Percentiles rank a stretch among this genome's conserved stretches.
Conservation (phyloP, 2,113 vertebrate species). For the Ophiodon elongatus region DNA sequence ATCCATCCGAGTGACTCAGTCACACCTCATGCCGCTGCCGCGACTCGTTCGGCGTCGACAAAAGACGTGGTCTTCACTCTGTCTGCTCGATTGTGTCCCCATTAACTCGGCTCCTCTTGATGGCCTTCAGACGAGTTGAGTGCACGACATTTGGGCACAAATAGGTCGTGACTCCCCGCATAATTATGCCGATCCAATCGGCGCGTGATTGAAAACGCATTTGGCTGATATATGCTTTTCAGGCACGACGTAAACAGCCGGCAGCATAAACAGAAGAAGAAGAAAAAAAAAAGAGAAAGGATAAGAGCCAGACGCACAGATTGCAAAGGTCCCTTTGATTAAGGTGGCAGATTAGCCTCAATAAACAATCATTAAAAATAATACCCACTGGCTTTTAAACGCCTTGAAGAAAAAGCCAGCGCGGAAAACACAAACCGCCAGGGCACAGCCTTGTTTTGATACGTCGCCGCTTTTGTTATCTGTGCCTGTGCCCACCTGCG, state of each 20-base stretch:
- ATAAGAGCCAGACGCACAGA: slow-evolving; percentile 63
- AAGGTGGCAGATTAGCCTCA: slow-evolving; percentile 73
- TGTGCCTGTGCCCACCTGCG: slow-evolving; percentile 42
- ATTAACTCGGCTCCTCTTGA: slow-evolving; percentile 14
- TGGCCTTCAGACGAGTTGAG: slow-evolving; percentile 57
- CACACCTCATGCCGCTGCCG: slow-evolving; percentile 1
- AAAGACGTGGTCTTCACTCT: slow-evolving; percentile 8
- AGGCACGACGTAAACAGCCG: slow-evolving; percentile 64
- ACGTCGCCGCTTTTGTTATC: slow-evolving; percentile 34
- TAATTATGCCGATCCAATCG: slow-evolving; percentile 38
- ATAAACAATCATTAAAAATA: slow-evolving; percentile 79
- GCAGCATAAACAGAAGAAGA: slow-evolving; percentile 66
- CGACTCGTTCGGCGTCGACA: slow-evolving; percentile 24
- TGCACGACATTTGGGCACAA: slow-evolving; percentile 25
- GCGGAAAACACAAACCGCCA: slow-evolving; percentile 31
- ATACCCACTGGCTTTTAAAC: slow-evolving; percentile 68
- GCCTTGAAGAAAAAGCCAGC: slow-evolving; percentile 47
- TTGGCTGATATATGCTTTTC: slow-evolving; percentile 63
- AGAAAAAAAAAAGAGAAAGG: slow-evolving; percentile 10
- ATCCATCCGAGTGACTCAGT: slow-evolving; percentile 1
- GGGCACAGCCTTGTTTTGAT: slow-evolving; percentile 45
- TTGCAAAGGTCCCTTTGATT: slow-evolving; percentile 77
- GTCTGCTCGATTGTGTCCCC: slow-evolving; percentile 12
- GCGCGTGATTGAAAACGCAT: slow-evolving; percentile 60
- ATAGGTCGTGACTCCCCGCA: neutral